Conservation (phyloP, 1,140 invertebrate species). For the Teleogryllus occipitalis region DNA sequence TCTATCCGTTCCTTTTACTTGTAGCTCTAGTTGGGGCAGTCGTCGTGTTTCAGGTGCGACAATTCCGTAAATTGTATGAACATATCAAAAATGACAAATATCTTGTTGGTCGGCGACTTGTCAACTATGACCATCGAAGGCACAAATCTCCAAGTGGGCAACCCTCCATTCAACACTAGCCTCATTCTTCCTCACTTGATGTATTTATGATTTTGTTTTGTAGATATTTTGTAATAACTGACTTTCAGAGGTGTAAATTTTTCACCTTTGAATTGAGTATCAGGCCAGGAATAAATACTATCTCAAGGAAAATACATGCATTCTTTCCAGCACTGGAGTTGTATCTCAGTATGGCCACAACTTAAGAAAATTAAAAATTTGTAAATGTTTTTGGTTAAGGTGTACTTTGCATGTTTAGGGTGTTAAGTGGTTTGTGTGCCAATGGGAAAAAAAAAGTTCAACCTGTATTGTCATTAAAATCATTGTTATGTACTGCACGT, state of each 20-base stretch:
- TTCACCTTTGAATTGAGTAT: no score
- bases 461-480: not conserved
- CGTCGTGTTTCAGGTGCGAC: slow-evolving; percentile 69
- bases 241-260: no score
- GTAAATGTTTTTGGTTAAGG: not conserved
- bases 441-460: not conserved
- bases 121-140: slow-evolving; percentile 85
- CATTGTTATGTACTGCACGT: no score
- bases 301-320: not conserved
- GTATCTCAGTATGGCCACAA: not conserved
- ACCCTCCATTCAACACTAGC: slow-evolving; percentile 15
- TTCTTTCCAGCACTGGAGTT: not conserved
- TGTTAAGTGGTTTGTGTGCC: not conserved
- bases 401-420: not conserved
- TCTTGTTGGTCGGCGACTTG: slow-evolving; percentile 85
- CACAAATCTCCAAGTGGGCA: slow-evolving; percentile 17
- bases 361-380: not conserved
- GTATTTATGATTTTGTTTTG: not conserved
- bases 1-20: slow-evolving; percentile 84
- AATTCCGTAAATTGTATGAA: slow-evolving; percentile 90
- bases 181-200: not conserved
- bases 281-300: not conserved
- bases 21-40: slow-evolving; percentile 57
- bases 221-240: not conserved
- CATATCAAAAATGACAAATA: slow-evolving; percentile 99